Evolutionary conservation across 2,797 vertebrate genomes (phyloP), one percentile per base, ranked within the genome.

Genomic region (Paratrypauchen microcephalus): DNA sequence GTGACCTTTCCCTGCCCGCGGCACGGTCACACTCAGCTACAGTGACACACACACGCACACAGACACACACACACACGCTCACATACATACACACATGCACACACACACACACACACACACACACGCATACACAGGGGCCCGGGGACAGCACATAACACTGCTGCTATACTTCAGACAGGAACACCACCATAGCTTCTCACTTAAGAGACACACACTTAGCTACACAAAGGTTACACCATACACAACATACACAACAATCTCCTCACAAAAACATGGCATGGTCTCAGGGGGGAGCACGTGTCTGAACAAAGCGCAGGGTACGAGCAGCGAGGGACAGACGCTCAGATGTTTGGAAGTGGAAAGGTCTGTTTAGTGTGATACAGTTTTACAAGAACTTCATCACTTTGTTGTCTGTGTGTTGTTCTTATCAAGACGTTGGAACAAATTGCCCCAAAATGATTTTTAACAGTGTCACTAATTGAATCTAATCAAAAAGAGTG

Each of bases 1-100:
- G 86, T 92, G 90, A 92, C 90, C 89, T 92, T 91, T 83, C 83
- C 76, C 67, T 88, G 84, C 84, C 87, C 88, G 85, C 79, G 79
- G 80, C 87, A 82, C 83, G 79, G 86, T 89, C 86, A 87, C 23
- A 77, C 83, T 80, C 74, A 69, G 73, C 83, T 76, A 59, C 57
- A 78, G 81, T 71, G 69, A n/a, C 71, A 69, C 65, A 64, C 61
- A 65, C 65, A 60, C 68, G 66, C 64, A 59, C 3, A 45, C 3
- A 45, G 11, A 13, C 39, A 41, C 39, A 41, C 41, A 45, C 1
- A 19, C 18, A 50, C 48, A 50, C 3, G 16, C 39, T 4, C 39
- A 41, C 39, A 41, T 13, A 45, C 5, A 19, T 5, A 50, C 18
- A 50, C 16, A 50, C 48, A 52, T n/a, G n/a, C 12, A 45, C 3